phyloP scores from a whole-genome alignment of 2,797 vertebrate species.

The Graptemys geographica region DNA sequence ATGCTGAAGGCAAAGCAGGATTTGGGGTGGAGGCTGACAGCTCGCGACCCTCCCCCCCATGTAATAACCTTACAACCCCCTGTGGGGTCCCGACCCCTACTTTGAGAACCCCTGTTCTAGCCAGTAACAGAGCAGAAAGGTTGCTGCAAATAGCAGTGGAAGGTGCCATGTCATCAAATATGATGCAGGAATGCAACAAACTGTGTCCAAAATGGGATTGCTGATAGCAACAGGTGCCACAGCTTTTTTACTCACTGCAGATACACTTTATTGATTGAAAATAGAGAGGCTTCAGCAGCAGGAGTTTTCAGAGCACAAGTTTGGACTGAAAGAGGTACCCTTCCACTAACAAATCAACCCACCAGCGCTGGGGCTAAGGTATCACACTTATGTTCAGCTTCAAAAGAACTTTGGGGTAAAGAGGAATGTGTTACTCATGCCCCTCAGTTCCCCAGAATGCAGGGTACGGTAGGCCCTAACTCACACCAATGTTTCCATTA shows the following conservation, averaged over 20 bases:
- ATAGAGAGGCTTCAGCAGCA: background rate
- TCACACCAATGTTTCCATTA: rapidly evolving
- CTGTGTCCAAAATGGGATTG: background rate
- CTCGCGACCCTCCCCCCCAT: no score
- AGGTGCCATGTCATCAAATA: background rate
- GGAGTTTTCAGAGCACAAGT: background rate
- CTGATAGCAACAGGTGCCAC: background rate
- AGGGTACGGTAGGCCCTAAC: background rate
- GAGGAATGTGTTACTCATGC: background rate
- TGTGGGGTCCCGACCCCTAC: no score
- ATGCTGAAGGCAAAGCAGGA: no score
- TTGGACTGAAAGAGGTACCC: background rate
- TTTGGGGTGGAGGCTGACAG: no score
- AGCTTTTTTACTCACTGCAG: background rate
- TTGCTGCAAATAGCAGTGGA: background rate
- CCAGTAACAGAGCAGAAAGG: background rate
- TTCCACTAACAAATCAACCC: background rate
- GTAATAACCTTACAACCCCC: no score
- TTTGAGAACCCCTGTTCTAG: background rate
- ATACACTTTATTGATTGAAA: rapidly evolving
- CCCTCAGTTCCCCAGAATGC: background rate
- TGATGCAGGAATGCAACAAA: background rate
- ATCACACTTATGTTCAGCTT: rapidly evolving
- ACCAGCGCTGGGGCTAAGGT: background rate
- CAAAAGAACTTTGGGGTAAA: rapidly evolving